Base-by-base conservation (phyloP, 2,888 invertebrate species). In the Perizoma affinitatum region DNA sequence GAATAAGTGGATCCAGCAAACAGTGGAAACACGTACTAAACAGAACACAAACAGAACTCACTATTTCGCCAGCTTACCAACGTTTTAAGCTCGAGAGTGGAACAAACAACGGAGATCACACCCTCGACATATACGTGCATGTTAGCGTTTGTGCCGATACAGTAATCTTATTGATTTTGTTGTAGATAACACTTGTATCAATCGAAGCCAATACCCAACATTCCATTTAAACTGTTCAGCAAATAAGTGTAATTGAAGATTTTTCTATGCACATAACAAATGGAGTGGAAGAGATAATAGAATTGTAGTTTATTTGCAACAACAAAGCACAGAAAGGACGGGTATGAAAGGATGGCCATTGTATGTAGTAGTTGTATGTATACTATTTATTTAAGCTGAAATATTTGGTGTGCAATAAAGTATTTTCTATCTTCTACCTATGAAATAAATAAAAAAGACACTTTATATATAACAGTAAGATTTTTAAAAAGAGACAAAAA, bases 151-250 rank as follows among this genome's bases (percentile, higher is more conserved):
- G 66, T 66, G 55, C 52, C 60, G 66, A 73, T 70, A 75, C 66
- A 64, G 68, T 70, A 62, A 63, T 57, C 56, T 61, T 74, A 75
- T 72, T 75, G 72, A 71, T 74, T 72, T 63, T 69, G 64, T 67
- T 67, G 67, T 61, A 69, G 67, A 73, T 74, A 72, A 69, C 67
- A 65, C 61, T 65, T 58, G 60, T 58, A 61, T 63, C 67, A 68
- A 68, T 68, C 62, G 65, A 68, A 63, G 54, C 65, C 58, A 58
- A 55, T 52, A 53, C 44, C 51, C 54, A 52, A 62, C 65, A 62
- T 62, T 54, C 58, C 11, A 64, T 58, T 67, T 63, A 57, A 69
- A 71, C 65, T 65, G 67, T 61, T 64, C 55, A 40, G 61, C 55
- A 68, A 71, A 70, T 66, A 70, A 41, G 34, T n/a, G 42, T n/a